Evolutionary conservation across 2,113 vertebrate species (phyloP).

Genomic region (Indicator maculatus): DNA sequence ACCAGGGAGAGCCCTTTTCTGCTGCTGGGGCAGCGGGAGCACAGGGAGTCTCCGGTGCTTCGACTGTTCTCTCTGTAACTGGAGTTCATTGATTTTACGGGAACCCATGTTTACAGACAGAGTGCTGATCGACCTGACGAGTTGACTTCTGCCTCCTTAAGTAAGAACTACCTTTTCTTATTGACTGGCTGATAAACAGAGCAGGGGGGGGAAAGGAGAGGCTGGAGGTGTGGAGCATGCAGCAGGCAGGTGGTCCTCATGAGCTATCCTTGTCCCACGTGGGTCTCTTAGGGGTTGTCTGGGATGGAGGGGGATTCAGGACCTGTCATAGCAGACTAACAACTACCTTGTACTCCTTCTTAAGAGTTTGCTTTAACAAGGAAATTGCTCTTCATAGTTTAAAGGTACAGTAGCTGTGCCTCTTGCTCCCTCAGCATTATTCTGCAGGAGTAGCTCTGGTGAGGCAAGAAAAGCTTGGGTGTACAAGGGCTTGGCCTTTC

Average conservation of each 20-base stretch:
- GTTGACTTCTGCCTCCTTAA: conserved; percentile 98
- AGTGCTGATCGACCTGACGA: conserved; percentile 97
- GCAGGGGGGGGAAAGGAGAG: neutral
- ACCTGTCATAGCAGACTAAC: accelerated
- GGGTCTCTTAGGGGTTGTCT: neutral
- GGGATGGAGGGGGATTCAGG: neutral
- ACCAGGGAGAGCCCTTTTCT: neutral
- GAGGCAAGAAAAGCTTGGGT: neutral
- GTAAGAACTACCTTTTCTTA: conserved; percentile 90
- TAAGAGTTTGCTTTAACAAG: neutral
- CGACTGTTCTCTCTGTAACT: conserved; percentile 90
- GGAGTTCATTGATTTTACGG: conserved; percentile 99
- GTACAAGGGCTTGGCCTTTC: neutral
- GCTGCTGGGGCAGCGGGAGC: neutral
- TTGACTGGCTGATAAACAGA: conserved; percentile 84
- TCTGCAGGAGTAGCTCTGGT: neutral
- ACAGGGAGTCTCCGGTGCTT: conserved; percentile 80
- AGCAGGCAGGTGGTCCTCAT: neutral
- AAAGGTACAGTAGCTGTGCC: neutral
- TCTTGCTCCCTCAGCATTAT: neutral
- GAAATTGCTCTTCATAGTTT: neutral
- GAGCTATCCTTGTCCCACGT: neutral
- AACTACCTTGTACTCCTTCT: neutral
- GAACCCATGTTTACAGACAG: conserved; percentile 99
- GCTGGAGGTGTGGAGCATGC: neutral